Percentiles rank a stretch among this genome's conserved stretches.
Evolutionary conservation across 2,888 invertebrate species (phyloP).

Genomic region (Mythimna albipuncta): DNA sequence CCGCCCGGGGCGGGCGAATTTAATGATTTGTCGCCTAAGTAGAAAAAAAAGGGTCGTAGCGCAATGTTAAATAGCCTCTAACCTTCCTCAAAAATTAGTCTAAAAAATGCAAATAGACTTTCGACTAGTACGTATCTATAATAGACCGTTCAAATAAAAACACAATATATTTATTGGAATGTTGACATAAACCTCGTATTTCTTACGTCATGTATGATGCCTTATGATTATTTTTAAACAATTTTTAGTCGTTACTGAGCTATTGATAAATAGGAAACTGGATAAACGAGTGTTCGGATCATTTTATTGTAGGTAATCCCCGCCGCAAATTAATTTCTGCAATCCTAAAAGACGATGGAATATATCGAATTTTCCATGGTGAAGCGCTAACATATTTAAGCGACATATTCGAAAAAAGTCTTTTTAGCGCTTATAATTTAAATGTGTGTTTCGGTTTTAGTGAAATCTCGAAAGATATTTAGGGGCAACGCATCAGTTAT

Average conservation of each 20-base stretch:
- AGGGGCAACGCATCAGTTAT: too few species aligned
- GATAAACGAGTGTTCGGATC: constrained; percentile 11
- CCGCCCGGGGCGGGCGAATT: too few species aligned
- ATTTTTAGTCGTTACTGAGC: background rate
- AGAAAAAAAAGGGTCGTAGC: too few species aligned
- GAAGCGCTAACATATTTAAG: too few species aligned
- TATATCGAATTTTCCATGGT: too few species aligned
- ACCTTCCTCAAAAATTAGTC: too few species aligned
- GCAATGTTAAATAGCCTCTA: too few species aligned
- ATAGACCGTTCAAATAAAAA: background rate
- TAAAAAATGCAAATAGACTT: background rate
- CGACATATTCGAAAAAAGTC: too few species aligned
- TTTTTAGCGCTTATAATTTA: too few species aligned
- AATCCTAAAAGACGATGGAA: background rate
- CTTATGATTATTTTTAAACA: background rate
- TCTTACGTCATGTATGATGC: background rate
- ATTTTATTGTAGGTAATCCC: background rate
- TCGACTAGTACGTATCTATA: background rate
- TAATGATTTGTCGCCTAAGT: too few species aligned
- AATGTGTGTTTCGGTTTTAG: too few species aligned
- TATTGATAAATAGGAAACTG: background rate
- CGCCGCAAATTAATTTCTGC: background rate
- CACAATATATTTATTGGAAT: background rate
- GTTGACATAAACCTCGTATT: background rate
- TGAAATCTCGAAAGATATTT: too few species aligned